Evolutionary conservation across 2,797 vertebrate species (phyloP), one percentile per base, ranked within the genome.

Genomic region (Esox masquinongy): DNA sequence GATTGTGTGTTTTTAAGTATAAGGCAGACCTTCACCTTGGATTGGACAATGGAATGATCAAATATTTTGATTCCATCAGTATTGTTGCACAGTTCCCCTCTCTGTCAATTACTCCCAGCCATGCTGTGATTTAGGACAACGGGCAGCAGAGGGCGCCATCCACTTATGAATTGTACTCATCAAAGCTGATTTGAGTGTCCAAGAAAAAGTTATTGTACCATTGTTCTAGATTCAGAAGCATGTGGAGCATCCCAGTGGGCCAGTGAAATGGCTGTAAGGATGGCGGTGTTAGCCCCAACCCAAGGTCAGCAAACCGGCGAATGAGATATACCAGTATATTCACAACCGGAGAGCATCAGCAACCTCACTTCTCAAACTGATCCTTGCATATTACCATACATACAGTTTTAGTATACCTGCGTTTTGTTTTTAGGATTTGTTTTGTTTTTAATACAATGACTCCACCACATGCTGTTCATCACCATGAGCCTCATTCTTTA

Each of bases 401-500:
- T 47, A 43, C 53, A 73, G 50, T 56, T 49, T 64, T 43, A 74
- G 63, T 61, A 78, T 61, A 61, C 22, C 22, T 61, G 56, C 51
- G 69, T 51, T 24, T 74, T 63, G 68, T 34, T 75, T 77, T 83
- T 78, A 66, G 80, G 75, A 22, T 79, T 75, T 72, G 69, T 56
- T 77, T 77, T 74, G 68, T 74, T 85, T 83, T 66, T 61, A 70
- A 83, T 77, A 64, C 68, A 73, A 80, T 81, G 89, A 91, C 68
- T 4, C 80, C 81, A 85, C 79, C 80, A 78, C 69, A 79, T 83
- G 77, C 81, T 81, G 77, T 81, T 85, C 85, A 89, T 89, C 85
- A 86, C 80, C 75, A 88, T 83, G 83, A 92, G 85, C 87, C 88
- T 89, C 83, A 86, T 86, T 79, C 84, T 80, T 29, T 53, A 78